Base-by-base conservation (phyloP, 2,797 vertebrate species). In the Diglossa cyanea region DNA sequence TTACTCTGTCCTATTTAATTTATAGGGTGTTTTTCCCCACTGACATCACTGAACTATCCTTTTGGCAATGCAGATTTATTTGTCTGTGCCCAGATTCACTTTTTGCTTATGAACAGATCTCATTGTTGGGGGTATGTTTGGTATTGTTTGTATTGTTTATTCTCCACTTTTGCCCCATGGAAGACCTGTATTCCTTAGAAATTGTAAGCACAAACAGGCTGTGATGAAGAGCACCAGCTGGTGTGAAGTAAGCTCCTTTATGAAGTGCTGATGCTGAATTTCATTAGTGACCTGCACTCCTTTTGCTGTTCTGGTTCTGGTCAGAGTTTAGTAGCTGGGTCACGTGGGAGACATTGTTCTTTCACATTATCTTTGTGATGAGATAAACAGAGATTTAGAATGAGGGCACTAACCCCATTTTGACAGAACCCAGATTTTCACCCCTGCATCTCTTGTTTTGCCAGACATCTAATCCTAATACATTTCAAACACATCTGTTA, bases 211-310 rank as follows among this genome's bases (percentile, higher is more conserved):
- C 58, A 90, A 75, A 70, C 54, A 70, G 82, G 53, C 81, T 4
- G 9, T 16, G 39, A 47, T 79, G 77, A 89, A 88, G 79, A 68
- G 89, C 87, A 78, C 61, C 85, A 96, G 96, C 93, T 91, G 95
- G 76, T 90, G 76, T 81, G 60, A 83, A 93, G 33, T 86, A 91
- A 96, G 93, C 85, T 86, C 76, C 79, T 93, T 93, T 94, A n/a
- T 63, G 61, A 68, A 90, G 66, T 11, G 21, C 54, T 86, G 85
- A 78, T 93, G 87, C 60, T 75, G 73, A 62, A 95, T 96, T 90
- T 88, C 82, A 86, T 95, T 94, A 86, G 73, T 86, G 94, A 86
- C 70, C 77, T 76, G 51, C 24, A 11, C 18, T 88, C 45, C 70
- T 90, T 80, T 72, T 72, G 72, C 85, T 90, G 0, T 61, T 78